These are phyloP conservation scores for Cetonia aurata DNA, from an alignment of 2,888 invertebrate species.

Conservation along the genomic window DNA sequence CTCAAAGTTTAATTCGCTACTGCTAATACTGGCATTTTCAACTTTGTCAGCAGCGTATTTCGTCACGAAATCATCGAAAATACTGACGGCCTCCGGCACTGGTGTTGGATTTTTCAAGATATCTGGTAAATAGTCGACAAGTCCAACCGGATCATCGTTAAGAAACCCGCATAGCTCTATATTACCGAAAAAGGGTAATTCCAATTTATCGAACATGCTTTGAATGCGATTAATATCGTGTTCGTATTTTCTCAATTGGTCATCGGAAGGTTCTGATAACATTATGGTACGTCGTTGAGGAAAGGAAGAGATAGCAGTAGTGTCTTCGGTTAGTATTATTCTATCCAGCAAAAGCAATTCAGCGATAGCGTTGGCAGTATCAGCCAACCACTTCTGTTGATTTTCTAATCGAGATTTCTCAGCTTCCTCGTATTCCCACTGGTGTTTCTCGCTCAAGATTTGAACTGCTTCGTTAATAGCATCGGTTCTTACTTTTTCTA, in stretches of 20 bases:
- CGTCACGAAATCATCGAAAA: conserved; percentile 67
- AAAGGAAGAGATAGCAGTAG: conserved; percentile 27
- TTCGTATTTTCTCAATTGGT: not conserved
- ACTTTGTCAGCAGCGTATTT: conserved; percentile 67
- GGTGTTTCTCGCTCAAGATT: conserved; percentile 52
- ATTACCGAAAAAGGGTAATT: conserved; percentile 37
- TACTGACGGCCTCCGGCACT: conserved; percentile 57
- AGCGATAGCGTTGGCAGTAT: conserved; percentile 45
- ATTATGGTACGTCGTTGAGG: conserved; percentile 22
- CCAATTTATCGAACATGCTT: conserved; percentile 9
- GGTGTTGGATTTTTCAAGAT: conserved; percentile 55
- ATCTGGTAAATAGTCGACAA: conserved; percentile 64
- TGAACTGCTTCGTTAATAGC: conserved; percentile 53
- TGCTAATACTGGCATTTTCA: conserved; percentile 64
- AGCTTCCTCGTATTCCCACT: conserved; percentile 62
- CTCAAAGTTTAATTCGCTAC: conserved; percentile 66
- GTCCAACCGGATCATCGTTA: conserved; percentile 30
- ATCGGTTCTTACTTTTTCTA: conserved; percentile 51
- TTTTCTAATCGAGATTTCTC: conserved; percentile 64
- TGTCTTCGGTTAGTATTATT: not conserved
- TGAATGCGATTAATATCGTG: conserved; percentile 1
- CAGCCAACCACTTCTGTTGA: conserved; percentile 64
- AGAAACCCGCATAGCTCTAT: conserved; percentile 37
- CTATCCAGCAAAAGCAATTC: conserved; percentile 23
- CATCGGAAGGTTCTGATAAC: not conserved